Percentiles rank a stretch among this genome's conserved stretches.
Evolutionary conservation across 2,113 vertebrate genomes (phyloP).

Genomic region (Sceloporus tristichus): DNA sequence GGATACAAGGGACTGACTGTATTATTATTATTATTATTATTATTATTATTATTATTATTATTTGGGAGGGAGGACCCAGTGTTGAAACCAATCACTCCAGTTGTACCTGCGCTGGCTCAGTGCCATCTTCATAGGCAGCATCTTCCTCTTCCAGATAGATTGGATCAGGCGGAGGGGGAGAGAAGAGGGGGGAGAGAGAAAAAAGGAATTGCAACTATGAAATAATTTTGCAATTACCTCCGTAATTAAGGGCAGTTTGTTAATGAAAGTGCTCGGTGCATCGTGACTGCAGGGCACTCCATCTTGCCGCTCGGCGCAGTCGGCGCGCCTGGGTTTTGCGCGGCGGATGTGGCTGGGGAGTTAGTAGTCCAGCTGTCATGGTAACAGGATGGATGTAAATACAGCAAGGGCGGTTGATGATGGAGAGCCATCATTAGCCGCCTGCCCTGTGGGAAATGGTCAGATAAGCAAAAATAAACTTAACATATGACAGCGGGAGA

Average conservation of each 20-base stretch:
- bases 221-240: conserved; percentile 83
- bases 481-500: conserved; percentile 47
- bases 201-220: conserved; percentile 79
- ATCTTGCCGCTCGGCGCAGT: conserved; percentile 62
- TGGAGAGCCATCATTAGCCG: conserved; percentile 78
- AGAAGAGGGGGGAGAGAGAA: conserved; percentile 31
- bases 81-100: conserved; percentile 40
- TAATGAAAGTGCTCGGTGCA: conserved; percentile 81
- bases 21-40: conserved; percentile 23
- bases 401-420: conserved; percentile 62
- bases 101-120: conserved; percentile 66
- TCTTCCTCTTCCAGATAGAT: conserved; percentile 74
- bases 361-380: conserved; percentile 73
- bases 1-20: too few species aligned
- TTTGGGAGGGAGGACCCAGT: background rate
- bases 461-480: conserved; percentile 76
- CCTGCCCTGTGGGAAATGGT: conserved; percentile 70
- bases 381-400: conserved; percentile 69
- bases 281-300: conserved; percentile 76
- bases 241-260: conserved; percentile 87
- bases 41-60: conserved; percentile 23
- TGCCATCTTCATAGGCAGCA: conserved; percentile 65
- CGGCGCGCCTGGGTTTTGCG: conserved; percentile 58
- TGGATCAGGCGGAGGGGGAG: conserved; percentile 71
- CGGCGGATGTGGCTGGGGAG: conserved; percentile 65